phyloP scores from a whole-genome alignment of 2,113 vertebrate genomes.

The Poeciliopsis retropinna region DNA sequence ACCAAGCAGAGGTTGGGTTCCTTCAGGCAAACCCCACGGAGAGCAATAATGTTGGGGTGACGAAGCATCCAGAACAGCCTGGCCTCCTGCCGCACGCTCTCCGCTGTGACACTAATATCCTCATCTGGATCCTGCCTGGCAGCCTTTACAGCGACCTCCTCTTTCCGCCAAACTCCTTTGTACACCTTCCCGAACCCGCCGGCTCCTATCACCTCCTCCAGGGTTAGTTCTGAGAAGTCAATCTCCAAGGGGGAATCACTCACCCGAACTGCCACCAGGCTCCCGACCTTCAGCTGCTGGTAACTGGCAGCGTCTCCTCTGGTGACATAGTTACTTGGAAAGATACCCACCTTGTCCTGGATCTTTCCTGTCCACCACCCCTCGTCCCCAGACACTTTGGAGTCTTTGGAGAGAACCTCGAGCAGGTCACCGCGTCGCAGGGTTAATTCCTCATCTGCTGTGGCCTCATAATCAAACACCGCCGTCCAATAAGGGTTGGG shows the following conservation, averaged over 20 bases:
- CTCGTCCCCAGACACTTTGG: conserved; percentile 90
- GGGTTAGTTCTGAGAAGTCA: conserved; percentile 85
- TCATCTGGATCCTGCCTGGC: conserved; percentile 89
- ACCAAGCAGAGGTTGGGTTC: conserved; percentile 90
- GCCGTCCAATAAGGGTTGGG: conserved; percentile 86
- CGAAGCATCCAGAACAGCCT: conserved; percentile 89
- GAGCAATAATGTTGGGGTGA: conserved; percentile 89
- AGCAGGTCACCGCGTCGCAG: conserved; percentile 87
- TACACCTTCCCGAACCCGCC: conserved; percentile 93
- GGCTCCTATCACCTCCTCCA: conserved; percentile 91
- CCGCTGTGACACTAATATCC: conserved; percentile 85
- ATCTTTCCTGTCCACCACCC: conserved; percentile 94
- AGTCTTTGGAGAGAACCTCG: conserved; percentile 91
- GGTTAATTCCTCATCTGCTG: conserved; percentile 89
- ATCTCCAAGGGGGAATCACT: conserved; percentile 84
- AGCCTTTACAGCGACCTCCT: conserved; percentile 90
- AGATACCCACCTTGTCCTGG: conserved; percentile 89
- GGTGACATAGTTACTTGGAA: conserved; percentile 90
- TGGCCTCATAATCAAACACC: conserved; percentile 91
- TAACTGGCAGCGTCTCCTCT: conserved; percentile 75
- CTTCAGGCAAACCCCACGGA: conserved; percentile 86
- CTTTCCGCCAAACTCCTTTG: conserved; percentile 83
- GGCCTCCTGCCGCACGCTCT: conserved; percentile 89
- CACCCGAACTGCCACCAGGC: conserved; percentile 65
- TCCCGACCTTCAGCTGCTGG: conserved; percentile 69